Evolutionary conservation across 2,113 vertebrate species (phyloP).

Genomic region (Halcyon senegalensis): DNA sequence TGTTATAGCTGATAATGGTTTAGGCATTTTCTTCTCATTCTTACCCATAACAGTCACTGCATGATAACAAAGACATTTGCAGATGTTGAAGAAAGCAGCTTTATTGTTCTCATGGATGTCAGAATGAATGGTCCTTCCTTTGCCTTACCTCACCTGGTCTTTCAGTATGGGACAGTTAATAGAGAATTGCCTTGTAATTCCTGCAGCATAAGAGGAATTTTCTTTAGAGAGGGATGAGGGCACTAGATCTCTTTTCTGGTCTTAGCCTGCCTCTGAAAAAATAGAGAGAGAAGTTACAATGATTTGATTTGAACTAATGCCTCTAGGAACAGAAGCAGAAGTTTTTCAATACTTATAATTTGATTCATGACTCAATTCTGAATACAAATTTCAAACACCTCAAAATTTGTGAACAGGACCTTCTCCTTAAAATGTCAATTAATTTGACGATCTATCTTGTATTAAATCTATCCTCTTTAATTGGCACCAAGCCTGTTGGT

Average conservation of each 20-base stretch:
- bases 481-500: neutral
- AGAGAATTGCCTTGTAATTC: neutral
- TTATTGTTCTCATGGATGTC: neutral
- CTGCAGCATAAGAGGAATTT: neutral
- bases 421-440: constrained; percentile 13
- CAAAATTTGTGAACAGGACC: neutral
- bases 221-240: neutral
- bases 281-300: neutral
- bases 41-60: neutral
- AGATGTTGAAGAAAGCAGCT: neutral
- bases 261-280: neutral
- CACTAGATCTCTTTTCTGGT: neutral
- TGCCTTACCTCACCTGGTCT: neutral
- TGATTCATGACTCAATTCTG: neutral
- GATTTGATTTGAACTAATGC: neutral
- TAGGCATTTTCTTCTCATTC: neutral
- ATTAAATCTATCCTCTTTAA: constrained; percentile 40
- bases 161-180: neutral
- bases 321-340: neutral
- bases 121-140: neutral
- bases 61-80: neutral
- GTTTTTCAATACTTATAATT: constrained; percentile 16
- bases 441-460: neutral
- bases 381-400: neutral
- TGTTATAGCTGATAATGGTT: neutral